Evolutionary conservation across 2,797 vertebrate species (phyloP).

Genomic region (Nannoperca obscura): DNA sequence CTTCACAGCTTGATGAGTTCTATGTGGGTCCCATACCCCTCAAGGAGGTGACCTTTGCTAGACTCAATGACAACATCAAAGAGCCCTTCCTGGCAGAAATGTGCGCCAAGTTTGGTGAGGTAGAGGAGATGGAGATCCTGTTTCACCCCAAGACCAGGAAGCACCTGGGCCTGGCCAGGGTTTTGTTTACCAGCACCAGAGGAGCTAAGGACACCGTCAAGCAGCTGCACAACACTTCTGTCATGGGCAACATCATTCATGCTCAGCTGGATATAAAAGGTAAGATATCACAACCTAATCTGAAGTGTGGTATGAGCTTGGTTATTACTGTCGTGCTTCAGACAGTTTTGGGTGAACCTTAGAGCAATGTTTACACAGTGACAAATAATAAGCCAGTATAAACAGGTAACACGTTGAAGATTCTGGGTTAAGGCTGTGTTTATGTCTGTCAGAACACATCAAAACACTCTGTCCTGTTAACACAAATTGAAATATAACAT

Average conservation of each 20-base stretch:
- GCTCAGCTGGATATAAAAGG: slow-evolving; percentile 95
- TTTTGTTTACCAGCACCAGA: slow-evolving; percentile 93
- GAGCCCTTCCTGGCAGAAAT: slow-evolving; percentile 94
- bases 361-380: not conserved
- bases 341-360: not conserved
- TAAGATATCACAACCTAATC: slow-evolving; percentile 49
- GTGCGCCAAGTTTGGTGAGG: slow-evolving; percentile 94
- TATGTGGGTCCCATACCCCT: slow-evolving; percentile 94
- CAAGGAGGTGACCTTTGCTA: slow-evolving; percentile 95
- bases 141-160: slow-evolving; percentile 95
- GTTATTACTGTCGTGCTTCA: not conserved
- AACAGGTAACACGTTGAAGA: not conserved
- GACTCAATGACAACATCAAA: slow-evolving; percentile 95
- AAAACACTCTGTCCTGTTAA: not conserved
- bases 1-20: slow-evolving; percentile 91
- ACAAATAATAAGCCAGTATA: not conserved
- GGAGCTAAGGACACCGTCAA: slow-evolving; percentile 94
- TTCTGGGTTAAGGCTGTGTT: slow-evolving; percentile 2
- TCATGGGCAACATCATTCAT: slow-evolving; percentile 97
- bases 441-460: not conserved
- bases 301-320: not conserved
- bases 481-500: not conserved
- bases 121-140: slow-evolving; percentile 95
- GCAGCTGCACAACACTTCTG: slow-evolving; percentile 93
- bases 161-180: slow-evolving; percentile 93